Evolutionary conservation across 2,113 vertebrate species (phyloP), one percentile per base, ranked within the genome.

Genomic region (Caretta caretta): DNA sequence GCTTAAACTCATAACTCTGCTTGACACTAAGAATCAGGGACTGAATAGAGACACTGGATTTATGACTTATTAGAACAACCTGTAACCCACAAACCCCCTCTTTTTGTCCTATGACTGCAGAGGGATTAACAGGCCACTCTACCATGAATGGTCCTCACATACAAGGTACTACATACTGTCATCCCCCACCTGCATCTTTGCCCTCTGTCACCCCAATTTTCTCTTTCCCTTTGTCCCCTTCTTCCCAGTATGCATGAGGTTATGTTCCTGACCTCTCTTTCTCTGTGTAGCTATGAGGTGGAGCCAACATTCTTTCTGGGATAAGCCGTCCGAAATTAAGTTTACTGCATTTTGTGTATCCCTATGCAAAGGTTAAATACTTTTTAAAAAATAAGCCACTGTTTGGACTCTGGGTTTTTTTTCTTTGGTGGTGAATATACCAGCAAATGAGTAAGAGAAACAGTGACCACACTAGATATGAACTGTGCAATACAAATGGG

Each of bases 291-390:
- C 22, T 3, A 79, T 29, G 81, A 0, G 1, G 31, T 35, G 65
- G 17, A 79, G 27, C n/a, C 27, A 0, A 42, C 1, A 27, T 6
- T 0, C 4, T 2, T 54, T 2, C 13, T 59, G 83, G 78, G 56
- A 2, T 7, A 0, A 3, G 8, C 0, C 50, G 5, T 35, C 2
- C 31, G 53, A 38, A 25, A n/a, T 46, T 1, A 3, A 5, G 1
- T 0, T 35, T 24, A 83, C 83, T 20, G 13, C 6, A 2, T 24
- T 6, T 46, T 56, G n/a, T 54, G 49, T 87, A 57, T 83, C 85
- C 69, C 53, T 56, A 20, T 56, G 79, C 42, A 38, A 56, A 53
- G 54, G 31, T 78, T 76, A 76, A 20, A 65, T 84, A 38, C 22
- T 51, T 92, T 6, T 29, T 38, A 6, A 38, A 75, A 54, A 42